Evolutionary conservation across 35 echinoderm and acorn worm genomes (phyloP).

Genomic region (Lytechinus variegatus): DNA sequence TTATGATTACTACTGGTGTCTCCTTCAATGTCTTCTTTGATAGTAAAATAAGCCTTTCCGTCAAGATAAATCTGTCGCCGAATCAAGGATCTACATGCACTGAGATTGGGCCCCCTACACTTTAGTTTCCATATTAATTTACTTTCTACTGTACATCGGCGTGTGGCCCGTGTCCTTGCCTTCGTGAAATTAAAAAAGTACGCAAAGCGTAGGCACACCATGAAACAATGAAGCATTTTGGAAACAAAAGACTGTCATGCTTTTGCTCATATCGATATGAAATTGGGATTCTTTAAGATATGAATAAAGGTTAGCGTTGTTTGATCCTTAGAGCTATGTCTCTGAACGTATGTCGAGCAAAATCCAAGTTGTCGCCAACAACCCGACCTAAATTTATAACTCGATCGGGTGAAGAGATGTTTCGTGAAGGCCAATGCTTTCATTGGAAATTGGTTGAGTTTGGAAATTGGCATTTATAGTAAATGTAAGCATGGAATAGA

Average conservation of each 20-base stretch:
- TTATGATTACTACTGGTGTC: conserved; percentile 17
- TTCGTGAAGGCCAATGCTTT: background rate
- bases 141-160: background rate
- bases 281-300: background rate
- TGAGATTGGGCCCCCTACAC: background rate
- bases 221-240: background rate
- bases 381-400: conserved; percentile 5
- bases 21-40: background rate
- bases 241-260: background rate
- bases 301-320: background rate
- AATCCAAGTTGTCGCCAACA: background rate
- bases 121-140: background rate
- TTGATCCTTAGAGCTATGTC: background rate
- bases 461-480: background rate
- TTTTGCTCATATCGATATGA: background rate
- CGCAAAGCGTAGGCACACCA: background rate
- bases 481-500: background rate
- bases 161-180: background rate
- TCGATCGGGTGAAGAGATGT: background rate
- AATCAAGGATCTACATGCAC: background rate
- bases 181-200: background rate
- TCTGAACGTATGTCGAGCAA: background rate
- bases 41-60: background rate
- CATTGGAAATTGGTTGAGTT: background rate
- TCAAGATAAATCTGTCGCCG: background rate